Conservation (phyloP, 2,888 invertebrate species). For the Panorpa germanica region DNA sequence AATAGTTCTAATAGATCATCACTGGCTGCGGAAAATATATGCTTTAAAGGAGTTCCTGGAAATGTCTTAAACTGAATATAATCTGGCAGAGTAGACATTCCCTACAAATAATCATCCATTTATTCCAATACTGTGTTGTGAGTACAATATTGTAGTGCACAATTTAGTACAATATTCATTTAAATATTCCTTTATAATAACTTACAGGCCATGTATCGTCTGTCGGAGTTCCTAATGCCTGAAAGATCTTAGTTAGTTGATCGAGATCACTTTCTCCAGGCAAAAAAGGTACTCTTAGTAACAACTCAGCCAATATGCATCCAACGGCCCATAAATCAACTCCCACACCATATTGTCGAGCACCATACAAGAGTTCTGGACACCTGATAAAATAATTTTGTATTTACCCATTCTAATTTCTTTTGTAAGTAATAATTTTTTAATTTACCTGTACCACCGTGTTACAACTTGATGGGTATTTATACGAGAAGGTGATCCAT, state of each 20-base stretch:
- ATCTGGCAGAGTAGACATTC: slow-evolving; percentile 63
- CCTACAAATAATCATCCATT: slow-evolving; percentile 21
- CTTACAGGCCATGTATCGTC: slow-evolving; percentile 81
- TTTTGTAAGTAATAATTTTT: slow-evolving; percentile 9
- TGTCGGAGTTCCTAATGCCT: slow-evolving; percentile 83
- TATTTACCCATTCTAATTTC: slow-evolving; percentile 1
- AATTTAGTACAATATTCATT: not conserved
- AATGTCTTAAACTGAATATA: slow-evolving; percentile 84
- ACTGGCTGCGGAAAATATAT: slow-evolving; percentile 89
- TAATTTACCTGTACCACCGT: slow-evolving; percentile 79
- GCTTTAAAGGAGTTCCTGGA: slow-evolving; percentile 63
- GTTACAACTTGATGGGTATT: slow-evolving; percentile 98
- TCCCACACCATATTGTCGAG: slow-evolving; percentile 83
- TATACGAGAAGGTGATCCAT: slow-evolving; percentile 87
- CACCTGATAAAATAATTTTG: slow-evolving; percentile 32
- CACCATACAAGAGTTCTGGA: slow-evolving; percentile 91
- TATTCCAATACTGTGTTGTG: not conserved
- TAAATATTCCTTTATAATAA: slow-evolving; percentile 10
- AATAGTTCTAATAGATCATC: slow-evolving; percentile 79
- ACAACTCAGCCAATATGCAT: slow-evolving; percentile 89
- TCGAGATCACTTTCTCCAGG: slow-evolving; percentile 96
- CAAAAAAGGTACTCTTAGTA: slow-evolving; percentile 79
- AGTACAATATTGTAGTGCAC: slow-evolving; percentile 2
- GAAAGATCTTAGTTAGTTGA: slow-evolving; percentile 88
- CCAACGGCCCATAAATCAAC: slow-evolving; percentile 99